Evolutionary conservation across 2,113 vertebrate genomes (phyloP), one percentile per base, ranked within the genome.

Genomic region (Empidonax traillii): DNA sequence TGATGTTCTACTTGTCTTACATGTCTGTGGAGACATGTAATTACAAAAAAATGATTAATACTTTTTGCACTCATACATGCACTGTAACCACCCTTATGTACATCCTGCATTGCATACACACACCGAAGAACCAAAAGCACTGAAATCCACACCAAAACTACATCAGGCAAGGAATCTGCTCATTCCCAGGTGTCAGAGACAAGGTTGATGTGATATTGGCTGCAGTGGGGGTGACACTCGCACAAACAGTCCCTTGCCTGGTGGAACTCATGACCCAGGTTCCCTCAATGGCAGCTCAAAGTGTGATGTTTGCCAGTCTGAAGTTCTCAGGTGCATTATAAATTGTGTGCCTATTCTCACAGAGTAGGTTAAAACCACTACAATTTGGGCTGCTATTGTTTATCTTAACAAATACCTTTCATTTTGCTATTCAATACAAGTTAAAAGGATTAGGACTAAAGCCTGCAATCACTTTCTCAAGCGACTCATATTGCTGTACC

Each of bases 41-140:
- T 66, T 53, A 33, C 27, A 33, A 10, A 33, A 59, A 43, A 11
- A 41, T 9, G 5, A 66, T 14, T 14, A 55, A 61, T 55, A 17
- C 10, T 35, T 59, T 71, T 41, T 71, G 49, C 52, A 52, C 14
- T 72, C 19, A 43, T 12, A 28, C 5, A 28, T 53, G 12, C 0
- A 0, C 22, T 33, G 31, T 43, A 47, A 66, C 5, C 13, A 61
- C 4, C 22, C 24, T 47, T 56, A 33, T 30, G 4, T 31, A 31
- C 10, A 30, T 7, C 51, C 28, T 3, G 2, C 16, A 9, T 24
- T 39, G 8, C 4, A 5, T 8, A n/a, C 8, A 31, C 17, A 16
- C 37, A 8, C 12, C 27, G 30, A 79, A 49, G 31, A 62, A 44
- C 22, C 49, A 33, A 55, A 56, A 35, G 17, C 14, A 44, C 31